Base-by-base conservation (phyloP, 2,797 vertebrate genomes). In the Hozukius guyotensis region DNA sequence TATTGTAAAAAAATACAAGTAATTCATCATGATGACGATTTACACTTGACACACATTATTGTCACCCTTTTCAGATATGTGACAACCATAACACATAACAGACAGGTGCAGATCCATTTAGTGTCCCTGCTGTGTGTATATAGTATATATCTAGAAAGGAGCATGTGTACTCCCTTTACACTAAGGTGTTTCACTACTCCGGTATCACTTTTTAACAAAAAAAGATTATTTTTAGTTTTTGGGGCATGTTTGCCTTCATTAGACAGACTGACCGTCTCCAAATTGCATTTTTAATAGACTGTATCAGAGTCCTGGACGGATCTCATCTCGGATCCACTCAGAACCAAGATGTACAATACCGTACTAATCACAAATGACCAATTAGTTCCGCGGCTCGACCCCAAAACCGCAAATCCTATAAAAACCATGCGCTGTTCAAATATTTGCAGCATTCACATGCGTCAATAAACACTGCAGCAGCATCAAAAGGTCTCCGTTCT, bases 171-270 rank as follows among this genome's bases (percentile, higher is more conserved):
- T 32, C 4, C 6, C 38, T 65, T 65, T 46, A 65, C 24, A 46
- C 1, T 4, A 8, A 25, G 4, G 13, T 11, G 1, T 46, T 65
- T 46, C 4, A 1, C 38, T 62, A n/a, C 60, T n/a, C 24, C 0
- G 36, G 36, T 13, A 22, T 32, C 16, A 60, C 0, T 38, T 38
- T 38, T 38, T 38, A 14, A 38, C 36, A 60, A 0, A 52, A 20
- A 52, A n/a, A 52, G 8, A 52, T 52, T 9, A 2, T n/a, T n/a
- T 52, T 52, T 20, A 25, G 2, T 52, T 29, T 66, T 27, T 2
- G 8, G 8, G 22, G 10, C 31, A 3, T 2, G 16, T 65, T 67
- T 67, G 12, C 27, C 20, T 53, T 31, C 7, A 27, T 9, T 67
- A 8, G 12, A 53, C n/a, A 55, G 5, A 68, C 52, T 22, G 46